Evolutionary conservation across 2,113 vertebrate genomes (phyloP).

Genomic region (Corvus hawaiiensis): DNA sequence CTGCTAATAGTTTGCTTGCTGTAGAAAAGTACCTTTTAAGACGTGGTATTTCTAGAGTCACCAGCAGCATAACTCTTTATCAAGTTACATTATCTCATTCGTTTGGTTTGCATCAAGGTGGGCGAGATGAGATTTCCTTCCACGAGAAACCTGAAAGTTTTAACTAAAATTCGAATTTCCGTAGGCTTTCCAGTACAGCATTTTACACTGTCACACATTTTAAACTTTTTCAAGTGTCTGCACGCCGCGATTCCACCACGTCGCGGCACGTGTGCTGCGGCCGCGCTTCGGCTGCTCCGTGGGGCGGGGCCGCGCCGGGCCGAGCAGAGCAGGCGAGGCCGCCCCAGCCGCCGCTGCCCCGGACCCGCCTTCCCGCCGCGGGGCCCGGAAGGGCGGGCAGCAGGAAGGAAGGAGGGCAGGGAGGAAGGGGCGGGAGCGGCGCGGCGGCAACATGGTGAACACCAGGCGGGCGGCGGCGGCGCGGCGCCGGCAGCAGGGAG

Average conservation of each 20-base stretch:
- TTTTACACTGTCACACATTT: not conserved
- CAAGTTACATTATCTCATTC: no score
- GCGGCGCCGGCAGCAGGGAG: not conserved
- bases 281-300: not conserved
- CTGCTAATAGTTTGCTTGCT: not conserved
- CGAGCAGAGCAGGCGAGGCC: not conserved
- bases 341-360: not conserved
- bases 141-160: not conserved
- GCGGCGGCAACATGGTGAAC: not conserved
- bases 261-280: accelerated
- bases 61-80: accelerated
- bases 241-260: accelerated
- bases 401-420: not conserved
- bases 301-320: not conserved
- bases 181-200: accelerated
- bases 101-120: not conserved
- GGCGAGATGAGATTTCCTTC: not conserved
- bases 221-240: no score
- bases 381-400: not conserved
- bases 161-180: not conserved
- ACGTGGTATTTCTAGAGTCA: not conserved
- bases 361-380: accelerated
- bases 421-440: not conserved
- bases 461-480: not conserved
- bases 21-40: not conserved